These are phyloP conservation scores for Rachycentron canadum DNA, from an alignment of 2,797 vertebrate genomes.

Conservation along the genomic window DNA sequence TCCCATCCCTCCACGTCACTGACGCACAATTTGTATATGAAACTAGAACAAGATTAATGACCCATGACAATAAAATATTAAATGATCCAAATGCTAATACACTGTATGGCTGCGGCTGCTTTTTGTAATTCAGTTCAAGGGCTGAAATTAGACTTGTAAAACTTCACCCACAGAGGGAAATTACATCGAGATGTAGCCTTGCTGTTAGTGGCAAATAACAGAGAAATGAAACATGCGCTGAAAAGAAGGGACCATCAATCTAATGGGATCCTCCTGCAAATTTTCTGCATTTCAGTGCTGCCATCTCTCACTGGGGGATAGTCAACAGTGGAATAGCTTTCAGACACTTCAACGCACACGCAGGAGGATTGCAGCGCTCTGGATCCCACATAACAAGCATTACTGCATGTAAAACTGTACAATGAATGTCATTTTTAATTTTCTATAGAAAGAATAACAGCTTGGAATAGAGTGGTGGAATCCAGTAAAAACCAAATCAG, in stretches of 20 bases:
- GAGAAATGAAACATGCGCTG: slow-evolving; percentile 82
- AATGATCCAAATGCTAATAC: slow-evolving; percentile 85
- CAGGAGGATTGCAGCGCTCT: slow-evolving; percentile 48
- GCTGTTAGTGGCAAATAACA: slow-evolving; percentile 77
- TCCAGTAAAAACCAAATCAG: slow-evolving; percentile 59
- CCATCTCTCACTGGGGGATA: slow-evolving; percentile 70
- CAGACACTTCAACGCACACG: slow-evolving; percentile 56
- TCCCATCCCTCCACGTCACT: slow-evolving; percentile 44
- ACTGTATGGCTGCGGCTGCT: slow-evolving; percentile 65
- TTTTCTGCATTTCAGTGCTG: slow-evolving; percentile 62
- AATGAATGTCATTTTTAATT: slow-evolving; percentile 49
- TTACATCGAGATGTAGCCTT: slow-evolving; percentile 81
- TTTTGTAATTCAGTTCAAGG: slow-evolving; percentile 86
- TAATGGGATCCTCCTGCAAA: slow-evolving; percentile 74
- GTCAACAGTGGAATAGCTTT: slow-evolving; percentile 73
- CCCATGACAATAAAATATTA: slow-evolving; percentile 86
- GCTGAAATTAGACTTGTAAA: slow-evolving; percentile 89
- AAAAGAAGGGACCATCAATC: slow-evolving; percentile 79
- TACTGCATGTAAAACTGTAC: slow-evolving; percentile 43
- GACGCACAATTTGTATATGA: slow-evolving; percentile 64
- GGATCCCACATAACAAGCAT: slow-evolving; percentile 51
- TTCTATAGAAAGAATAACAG: slow-evolving; percentile 60
- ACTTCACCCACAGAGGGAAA: slow-evolving; percentile 79
- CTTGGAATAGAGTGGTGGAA: slow-evolving; percentile 47
- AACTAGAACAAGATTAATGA: slow-evolving; percentile 83